Conservation (phyloP, 1,140 invertebrate genomes). For the Pogonognathellus flavescens region DNA sequence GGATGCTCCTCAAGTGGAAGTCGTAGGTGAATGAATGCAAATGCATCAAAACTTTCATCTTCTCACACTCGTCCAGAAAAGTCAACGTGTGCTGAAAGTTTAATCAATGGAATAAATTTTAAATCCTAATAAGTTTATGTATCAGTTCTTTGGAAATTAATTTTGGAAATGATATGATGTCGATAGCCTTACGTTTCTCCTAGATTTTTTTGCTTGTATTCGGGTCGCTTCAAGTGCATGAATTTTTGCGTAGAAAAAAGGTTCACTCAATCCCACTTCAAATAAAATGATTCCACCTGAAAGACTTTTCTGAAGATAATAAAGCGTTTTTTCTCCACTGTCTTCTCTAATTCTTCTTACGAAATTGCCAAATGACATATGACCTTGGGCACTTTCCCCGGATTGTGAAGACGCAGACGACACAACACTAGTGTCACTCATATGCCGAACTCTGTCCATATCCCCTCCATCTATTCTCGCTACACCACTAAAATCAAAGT, state of each 20-base stretch:
- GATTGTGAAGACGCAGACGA: conserved; percentile 62
- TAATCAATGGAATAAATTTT: too few relatives aligned
- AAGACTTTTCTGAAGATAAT: conserved; percentile 80
- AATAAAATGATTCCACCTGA: conserved; percentile 78
- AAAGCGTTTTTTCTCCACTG: conserved; percentile 65
- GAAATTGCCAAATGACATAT: conserved; percentile 50
- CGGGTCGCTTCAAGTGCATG: conserved; percentile 79
- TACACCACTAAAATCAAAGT: not conserved
- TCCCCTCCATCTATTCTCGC: conserved; percentile 37
- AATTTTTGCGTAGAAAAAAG: conserved; percentile 83
- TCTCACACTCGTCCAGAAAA: conserved; percentile 84
- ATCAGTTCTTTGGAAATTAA: too few relatives aligned
- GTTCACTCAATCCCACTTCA: conserved; percentile 79
- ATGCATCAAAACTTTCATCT: conserved; percentile 82
- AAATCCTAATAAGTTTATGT: too few relatives aligned
- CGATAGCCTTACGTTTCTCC: conserved; percentile 61
- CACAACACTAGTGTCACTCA: conserved; percentile 58
- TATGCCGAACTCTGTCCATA: conserved; percentile 49
- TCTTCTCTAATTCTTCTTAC: conserved; percentile 49
- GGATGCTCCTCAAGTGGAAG: conserved; percentile 84
- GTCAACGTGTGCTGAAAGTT: conserved; percentile 76
- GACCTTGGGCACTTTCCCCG: conserved; percentile 51
- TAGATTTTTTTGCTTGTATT: conserved; percentile 74
- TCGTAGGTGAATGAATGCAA: conserved; percentile 91
- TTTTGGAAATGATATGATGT: too few relatives aligned